Evolutionary conservation across 1,140 invertebrate species (phyloP).

Genomic region (Orius insidiosus): DNA sequence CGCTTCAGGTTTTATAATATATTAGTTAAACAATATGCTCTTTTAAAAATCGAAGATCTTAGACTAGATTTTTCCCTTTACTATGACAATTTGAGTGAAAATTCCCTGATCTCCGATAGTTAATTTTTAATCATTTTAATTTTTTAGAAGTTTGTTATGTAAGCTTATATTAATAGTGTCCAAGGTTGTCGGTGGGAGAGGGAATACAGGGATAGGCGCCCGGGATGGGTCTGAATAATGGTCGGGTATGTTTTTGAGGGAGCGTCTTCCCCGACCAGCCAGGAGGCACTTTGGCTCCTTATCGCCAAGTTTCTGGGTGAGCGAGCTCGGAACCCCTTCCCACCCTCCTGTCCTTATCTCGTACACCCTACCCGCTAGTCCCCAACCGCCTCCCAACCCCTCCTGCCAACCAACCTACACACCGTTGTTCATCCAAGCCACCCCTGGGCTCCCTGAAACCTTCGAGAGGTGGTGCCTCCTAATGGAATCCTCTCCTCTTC

Average conservation of each 20-base stretch:
- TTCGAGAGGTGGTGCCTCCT: background rate
- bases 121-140: too few relatives aligned
- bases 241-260: conserved; percentile 4
- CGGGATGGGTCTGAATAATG: background rate
- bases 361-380: background rate
- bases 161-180: too few relatives aligned
- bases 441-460: background rate
- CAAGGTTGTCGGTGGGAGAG: background rate
- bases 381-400: background rate
- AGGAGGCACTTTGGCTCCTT: conserved; percentile 16
- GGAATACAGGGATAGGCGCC: background rate
- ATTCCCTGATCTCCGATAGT: too few relatives aligned
- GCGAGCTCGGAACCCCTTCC: conserved; percentile 21
- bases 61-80: too few relatives aligned
- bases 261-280: conserved; percentile 31
- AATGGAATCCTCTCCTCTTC: conserved; percentile 3
- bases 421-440: conserved; percentile 1
- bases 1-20: too few relatives aligned
- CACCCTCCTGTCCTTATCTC: conserved; percentile 16
- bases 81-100: too few relatives aligned
- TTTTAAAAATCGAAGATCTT: too few relatives aligned
- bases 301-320: conserved; percentile 7
- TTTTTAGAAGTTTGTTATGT: too few relatives aligned
- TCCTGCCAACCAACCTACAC: conserved; percentile 4
- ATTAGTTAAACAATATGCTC: too few relatives aligned